phyloP scores from a whole-genome alignment of 2,888 invertebrate genomes.

The Sphaeridia pumilis region DNA sequence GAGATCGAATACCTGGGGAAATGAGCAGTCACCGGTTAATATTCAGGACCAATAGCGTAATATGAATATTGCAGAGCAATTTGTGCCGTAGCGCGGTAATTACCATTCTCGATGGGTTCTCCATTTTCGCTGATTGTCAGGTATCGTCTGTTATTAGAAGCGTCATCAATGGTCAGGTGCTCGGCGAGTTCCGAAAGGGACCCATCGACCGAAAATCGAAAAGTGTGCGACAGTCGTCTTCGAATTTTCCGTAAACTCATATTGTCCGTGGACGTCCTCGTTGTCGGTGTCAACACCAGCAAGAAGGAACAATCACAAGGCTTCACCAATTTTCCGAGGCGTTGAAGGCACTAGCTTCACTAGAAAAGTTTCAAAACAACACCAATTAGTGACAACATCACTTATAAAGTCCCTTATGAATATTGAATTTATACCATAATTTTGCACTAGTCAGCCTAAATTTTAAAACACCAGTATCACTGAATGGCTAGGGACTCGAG shows the following conservation, averaged over 20 bases:
- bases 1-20: slow-evolving; percentile 32
- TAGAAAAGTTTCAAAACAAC: too few species aligned
- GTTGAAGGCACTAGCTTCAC: too few species aligned
- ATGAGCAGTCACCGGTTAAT: slow-evolving; percentile 4
- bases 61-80: not conserved
- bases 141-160: slow-evolving; percentile 31
- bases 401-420: too few species aligned
- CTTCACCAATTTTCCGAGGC: too few species aligned
- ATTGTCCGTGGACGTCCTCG: not conserved
- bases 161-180: slow-evolving; percentile 38
- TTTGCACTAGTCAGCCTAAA: too few species aligned
- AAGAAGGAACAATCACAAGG: too few species aligned
- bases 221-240: slow-evolving; percentile 39
- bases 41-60: not conserved
- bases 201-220: slow-evolving; percentile 38
- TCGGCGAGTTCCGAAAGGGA: slow-evolving; percentile 38
- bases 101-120: slow-evolving; percentile 33
- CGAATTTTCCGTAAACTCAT: slow-evolving; percentile 38
- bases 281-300: not conserved
- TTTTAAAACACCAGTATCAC: too few species aligned
- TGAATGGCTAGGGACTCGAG: too few species aligned
- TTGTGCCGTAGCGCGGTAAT: slow-evolving; percentile 1
- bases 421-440: too few species aligned
- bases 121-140: slow-evolving; percentile 34
- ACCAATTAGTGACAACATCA: too few species aligned